phyloP scores from a whole-genome alignment of 2,797 vertebrate species.

The Remorina albescens region DNA sequence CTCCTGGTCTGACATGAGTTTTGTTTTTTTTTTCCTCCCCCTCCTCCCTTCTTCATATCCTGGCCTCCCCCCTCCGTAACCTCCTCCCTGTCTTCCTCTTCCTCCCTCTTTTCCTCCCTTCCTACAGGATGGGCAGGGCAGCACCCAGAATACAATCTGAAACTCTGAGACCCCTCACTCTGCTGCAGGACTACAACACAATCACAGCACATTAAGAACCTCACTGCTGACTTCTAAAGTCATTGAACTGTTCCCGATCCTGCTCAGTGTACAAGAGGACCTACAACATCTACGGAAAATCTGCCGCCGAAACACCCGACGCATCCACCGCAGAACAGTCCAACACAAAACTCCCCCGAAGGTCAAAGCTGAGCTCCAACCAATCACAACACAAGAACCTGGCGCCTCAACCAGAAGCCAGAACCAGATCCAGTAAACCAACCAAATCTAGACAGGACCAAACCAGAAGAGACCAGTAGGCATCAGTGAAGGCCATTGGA shows the following conservation, averaged over 20 bases:
- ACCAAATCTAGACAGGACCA: constrained; percentile 2
- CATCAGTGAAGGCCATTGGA: constrained; percentile 61
- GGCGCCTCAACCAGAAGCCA: constrained; percentile 33
- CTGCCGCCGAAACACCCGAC: too few species aligned
- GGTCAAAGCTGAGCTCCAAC: neutral
- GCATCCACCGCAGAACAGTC: too few species aligned
- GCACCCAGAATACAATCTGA: constrained; percentile 72
- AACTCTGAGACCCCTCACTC: constrained; percentile 57
- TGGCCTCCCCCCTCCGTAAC: constrained; percentile 56
- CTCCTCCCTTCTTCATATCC: constrained; percentile 52
- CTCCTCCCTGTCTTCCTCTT: constrained; percentile 59
- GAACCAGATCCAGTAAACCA: constrained; percentile 33
- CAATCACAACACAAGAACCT: constrained; percentile 21
- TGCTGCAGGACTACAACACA: constrained; percentile 36
- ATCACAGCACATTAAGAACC: constrained; percentile 3
- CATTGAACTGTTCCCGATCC: neutral
- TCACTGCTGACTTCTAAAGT: neutral
- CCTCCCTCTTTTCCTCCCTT: constrained; percentile 60
- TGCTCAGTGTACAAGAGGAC: constrained; percentile 7
- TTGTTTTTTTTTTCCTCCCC: constrained; percentile 9
- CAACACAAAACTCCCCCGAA: neutral
- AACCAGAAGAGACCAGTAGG: constrained; percentile 53
- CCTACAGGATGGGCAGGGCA: constrained; percentile 81
- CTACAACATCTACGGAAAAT: constrained; percentile 19
- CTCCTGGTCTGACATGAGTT: constrained; percentile 44